Evolutionary conservation across 2,888 invertebrate genomes (phyloP).

Genomic region (Leptura quadrifasciata): DNA sequence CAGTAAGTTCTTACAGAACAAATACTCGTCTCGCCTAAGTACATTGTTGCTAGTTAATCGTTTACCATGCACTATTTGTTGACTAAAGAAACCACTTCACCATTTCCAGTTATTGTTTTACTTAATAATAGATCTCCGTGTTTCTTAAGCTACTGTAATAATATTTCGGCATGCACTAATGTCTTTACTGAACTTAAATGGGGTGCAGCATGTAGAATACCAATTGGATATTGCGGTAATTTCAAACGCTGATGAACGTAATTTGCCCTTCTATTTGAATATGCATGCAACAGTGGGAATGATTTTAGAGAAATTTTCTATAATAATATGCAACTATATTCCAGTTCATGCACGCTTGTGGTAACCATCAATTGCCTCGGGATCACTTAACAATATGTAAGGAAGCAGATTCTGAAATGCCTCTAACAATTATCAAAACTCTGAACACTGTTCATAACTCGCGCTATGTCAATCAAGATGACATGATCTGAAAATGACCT

Average conservation of each 20-base stretch:
- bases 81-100: constrained; percentile 2
- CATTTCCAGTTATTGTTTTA: constrained; percentile 26
- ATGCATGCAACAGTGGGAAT: constrained; percentile 2
- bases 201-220: constrained; percentile 34
- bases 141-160: constrained; percentile 26
- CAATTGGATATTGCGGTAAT: constrained; percentile 24
- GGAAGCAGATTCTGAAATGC: too few species aligned
- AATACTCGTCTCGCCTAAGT: neutral
- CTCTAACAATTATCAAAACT: too few species aligned
- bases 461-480: too few species aligned
- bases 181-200: constrained; percentile 31
- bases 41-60: neutral
- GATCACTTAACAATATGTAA: too few species aligned
- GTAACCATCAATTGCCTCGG: too few species aligned
- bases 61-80: constrained; percentile 8
- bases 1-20: neutral
- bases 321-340: constrained; percentile 31
- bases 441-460: too few species aligned
- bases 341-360: neutral
- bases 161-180: constrained; percentile 22
- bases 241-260: constrained; percentile 32
- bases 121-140: constrained; percentile 14
- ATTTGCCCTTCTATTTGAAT: constrained; percentile 23
- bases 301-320: constrained; percentile 23
- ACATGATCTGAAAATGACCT: too few species aligned